These are phyloP conservation scores for Vollenhovia emeryi DNA, from an alignment of 1,140 invertebrate species.

Conservation along the genomic window DNA sequence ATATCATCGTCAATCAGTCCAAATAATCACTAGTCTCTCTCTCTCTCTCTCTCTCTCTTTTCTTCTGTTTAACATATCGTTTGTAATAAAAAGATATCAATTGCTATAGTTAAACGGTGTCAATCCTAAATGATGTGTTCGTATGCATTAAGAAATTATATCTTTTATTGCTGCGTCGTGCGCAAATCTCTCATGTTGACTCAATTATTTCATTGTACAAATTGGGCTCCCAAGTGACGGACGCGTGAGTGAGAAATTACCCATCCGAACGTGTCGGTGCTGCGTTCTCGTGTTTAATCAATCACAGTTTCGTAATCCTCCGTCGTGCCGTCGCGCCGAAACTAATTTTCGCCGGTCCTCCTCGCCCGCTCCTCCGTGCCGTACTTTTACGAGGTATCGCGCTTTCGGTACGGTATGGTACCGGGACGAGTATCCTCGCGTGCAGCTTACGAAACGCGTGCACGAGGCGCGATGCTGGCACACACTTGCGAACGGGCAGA, in stretches of 20 bases:
- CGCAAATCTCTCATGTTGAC: no score
- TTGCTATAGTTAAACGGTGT: not conserved
- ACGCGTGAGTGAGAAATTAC: not conserved
- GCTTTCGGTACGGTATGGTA: conserved; percentile 43
- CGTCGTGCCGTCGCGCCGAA: not conserved
- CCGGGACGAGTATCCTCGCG: conserved; percentile 28
- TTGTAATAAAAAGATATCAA: not conserved
- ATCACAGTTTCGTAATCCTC: conserved; percentile 9
- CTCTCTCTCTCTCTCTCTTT: not conserved
- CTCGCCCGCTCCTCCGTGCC: not conserved
- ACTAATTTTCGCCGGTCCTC: conserved; percentile 31
- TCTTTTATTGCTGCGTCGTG: not conserved
- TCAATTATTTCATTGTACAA: not conserved
- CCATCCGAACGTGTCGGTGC: not conserved
- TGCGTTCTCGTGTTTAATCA: conserved; percentile 4
- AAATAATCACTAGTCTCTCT: not conserved
- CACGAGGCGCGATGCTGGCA: conserved; percentile 49
- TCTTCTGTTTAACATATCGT: not conserved
- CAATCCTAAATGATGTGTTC: not conserved
- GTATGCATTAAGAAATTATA: not conserved
- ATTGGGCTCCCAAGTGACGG: not conserved
- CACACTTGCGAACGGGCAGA: conserved; percentile 58
- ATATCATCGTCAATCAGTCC: not conserved
- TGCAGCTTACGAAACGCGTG: conserved; percentile 44
- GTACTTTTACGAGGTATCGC: conserved; percentile 24